These are phyloP conservation scores for Archivesica marissinica DNA, from an alignment of 1,140 invertebrate genomes.

Conservation along the genomic window DNA sequence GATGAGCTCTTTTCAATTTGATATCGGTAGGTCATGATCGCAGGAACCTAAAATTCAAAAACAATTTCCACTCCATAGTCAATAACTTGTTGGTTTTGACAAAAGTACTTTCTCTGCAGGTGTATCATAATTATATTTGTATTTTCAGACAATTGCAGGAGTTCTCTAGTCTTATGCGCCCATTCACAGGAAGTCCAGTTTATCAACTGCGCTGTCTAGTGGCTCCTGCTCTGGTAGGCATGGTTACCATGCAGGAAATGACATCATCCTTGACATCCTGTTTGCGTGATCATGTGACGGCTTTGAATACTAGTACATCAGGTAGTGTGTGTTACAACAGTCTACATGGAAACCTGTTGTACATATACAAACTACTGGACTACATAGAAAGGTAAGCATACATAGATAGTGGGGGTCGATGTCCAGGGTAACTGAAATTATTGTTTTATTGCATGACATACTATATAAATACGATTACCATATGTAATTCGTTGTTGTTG, in stretches of 20 bases:
- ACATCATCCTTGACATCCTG: conserved; percentile 32
- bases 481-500: too few species aligned
- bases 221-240: conserved; percentile 71
- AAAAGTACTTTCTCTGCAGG: background rate
- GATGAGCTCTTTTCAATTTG: too few species aligned
- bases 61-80: background rate
- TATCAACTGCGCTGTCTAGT: conserved; percentile 76
- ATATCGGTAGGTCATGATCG: too few species aligned
- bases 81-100: background rate
- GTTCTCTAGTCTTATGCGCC: conserved; percentile 60
- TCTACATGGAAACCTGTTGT: conserved; percentile 64
- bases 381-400: conserved; percentile 56
- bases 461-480: too few species aligned
- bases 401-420: too few species aligned
- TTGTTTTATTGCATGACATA: too few species aligned
- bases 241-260: conserved; percentile 68
- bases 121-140: background rate
- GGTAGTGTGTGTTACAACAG: conserved; percentile 32
- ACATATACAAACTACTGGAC: conserved; percentile 63
- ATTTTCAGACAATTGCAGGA: conserved; percentile 44
- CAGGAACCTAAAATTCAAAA: too few species aligned
- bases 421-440: too few species aligned
- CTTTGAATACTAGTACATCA: conserved; percentile 20
- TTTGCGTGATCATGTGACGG: conserved; percentile 50
- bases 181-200: conserved; percentile 72